Conservation (phyloP, 1,140 invertebrate species). For the Delia radicum region DNA sequence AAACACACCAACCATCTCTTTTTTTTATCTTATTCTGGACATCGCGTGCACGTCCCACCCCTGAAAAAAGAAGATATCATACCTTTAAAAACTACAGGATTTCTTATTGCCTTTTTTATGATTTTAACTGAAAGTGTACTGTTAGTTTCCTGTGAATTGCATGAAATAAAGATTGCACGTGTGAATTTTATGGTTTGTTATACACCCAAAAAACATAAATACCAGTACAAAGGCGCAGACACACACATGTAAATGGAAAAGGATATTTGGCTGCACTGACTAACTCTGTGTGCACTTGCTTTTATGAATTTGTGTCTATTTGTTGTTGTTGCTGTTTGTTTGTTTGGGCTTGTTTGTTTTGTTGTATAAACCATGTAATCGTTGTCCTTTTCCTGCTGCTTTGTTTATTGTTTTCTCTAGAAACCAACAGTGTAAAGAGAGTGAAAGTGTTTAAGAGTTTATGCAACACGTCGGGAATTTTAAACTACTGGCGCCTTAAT, state of each 20-base stretch:
- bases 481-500: slow-evolving; percentile 6
- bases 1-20: not conserved
- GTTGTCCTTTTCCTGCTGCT: slow-evolving; percentile 4
- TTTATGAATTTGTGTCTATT: not conserved
- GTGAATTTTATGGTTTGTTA: slow-evolving; percentile 23
- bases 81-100: not conserved
- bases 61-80: no score
- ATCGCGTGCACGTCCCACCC: slow-evolving; percentile 8
- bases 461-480: not conserved
- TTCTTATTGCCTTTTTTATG: not conserved
- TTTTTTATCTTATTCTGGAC: not conserved
- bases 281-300: not conserved
- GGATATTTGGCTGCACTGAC: not conserved
- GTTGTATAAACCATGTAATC: not conserved
- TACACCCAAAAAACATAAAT: not conserved
- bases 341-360: not conserved
- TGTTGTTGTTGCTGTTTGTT: no score
- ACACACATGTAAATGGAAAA: no score
- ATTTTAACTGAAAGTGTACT: not conserved
- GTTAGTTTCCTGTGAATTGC: slow-evolving; percentile 20
- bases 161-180: slow-evolving; percentile 7
- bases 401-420: not conserved
- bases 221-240: not conserved
- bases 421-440: not conserved
- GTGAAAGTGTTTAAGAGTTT: slow-evolving; percentile 8